Conservation (phyloP, 2,113 vertebrate species). For the Paedocypris sp. region DNA sequence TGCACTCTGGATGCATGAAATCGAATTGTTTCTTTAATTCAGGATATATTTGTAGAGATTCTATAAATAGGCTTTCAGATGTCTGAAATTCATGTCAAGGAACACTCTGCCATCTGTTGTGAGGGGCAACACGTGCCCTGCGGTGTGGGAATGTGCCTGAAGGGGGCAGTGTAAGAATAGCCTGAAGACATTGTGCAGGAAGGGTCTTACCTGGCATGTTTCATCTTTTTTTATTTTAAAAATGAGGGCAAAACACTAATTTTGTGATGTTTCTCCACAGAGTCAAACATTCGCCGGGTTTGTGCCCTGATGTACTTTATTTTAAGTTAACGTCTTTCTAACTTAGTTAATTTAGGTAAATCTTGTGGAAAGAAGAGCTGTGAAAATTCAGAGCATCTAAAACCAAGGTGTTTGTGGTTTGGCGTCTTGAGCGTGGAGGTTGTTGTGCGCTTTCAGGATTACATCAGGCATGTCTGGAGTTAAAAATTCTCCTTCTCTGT, state of each 20-base stretch:
- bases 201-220: not conserved
- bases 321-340: no score
- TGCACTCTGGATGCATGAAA: no score
- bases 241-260: no score
- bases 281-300: no score
- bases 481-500: not conserved
- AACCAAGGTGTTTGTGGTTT: not conserved
- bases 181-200: not conserved
- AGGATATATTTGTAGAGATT: not conserved
- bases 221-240: no score
- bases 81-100: not conserved
- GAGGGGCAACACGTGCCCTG: not conserved
- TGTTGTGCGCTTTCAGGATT: slow-evolving; percentile 7
- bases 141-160: not conserved
- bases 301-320: no score
- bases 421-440: not conserved
- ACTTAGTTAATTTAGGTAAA: no score
- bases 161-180: slow-evolving; percentile 13
- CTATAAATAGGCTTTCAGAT: not conserved
- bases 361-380: no score
- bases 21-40: not conserved
- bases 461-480: slow-evolving; percentile 13
- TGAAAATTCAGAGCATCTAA: no score
- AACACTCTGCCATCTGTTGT: not conserved
- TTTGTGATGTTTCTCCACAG: no score